These are phyloP conservation scores for Maconellicoccus hirsutus DNA, from an alignment of 1,140 invertebrate genomes.

Conservation along the genomic window DNA sequence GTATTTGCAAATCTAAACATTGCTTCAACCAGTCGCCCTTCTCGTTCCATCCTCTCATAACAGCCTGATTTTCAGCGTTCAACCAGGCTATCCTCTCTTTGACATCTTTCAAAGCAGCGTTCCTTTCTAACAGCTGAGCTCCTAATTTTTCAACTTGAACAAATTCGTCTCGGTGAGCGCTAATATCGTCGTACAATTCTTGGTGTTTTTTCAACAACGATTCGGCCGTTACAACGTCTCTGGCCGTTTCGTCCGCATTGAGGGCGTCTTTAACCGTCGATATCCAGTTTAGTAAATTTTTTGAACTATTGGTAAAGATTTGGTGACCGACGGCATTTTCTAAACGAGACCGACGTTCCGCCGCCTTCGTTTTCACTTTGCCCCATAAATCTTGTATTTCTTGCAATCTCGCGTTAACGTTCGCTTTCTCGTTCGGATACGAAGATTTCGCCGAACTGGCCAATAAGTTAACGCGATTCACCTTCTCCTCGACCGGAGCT, in stretches of 20 bases:
- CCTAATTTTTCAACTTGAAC: constrained; percentile 65
- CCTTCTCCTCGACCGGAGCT: constrained; percentile 80
- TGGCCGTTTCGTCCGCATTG: constrained; percentile 66
- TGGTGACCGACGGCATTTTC: constrained; percentile 90
- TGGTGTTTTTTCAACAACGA: constrained; percentile 79
- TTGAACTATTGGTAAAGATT: constrained; percentile 80
- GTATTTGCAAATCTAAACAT: constrained; percentile 73
- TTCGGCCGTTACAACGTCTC: constrained; percentile 84
- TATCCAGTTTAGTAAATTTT: constrained; percentile 67
- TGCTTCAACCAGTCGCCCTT: constrained; percentile 75
- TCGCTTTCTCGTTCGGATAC: constrained; percentile 78
- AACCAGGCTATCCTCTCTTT: constrained; percentile 60
- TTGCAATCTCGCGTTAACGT: constrained; percentile 70
- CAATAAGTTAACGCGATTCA: constrained; percentile 63
- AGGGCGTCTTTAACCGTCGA: constrained; percentile 65
- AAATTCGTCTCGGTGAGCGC: constrained; percentile 78
- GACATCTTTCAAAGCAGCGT: constrained; percentile 54
- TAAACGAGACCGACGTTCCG: constrained; percentile 61
- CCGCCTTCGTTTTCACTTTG: constrained; percentile 68
- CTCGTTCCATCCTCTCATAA: constrained; percentile 63
- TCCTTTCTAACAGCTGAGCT: constrained; percentile 54
- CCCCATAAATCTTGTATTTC: constrained; percentile 82
- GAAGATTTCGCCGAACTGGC: constrained; percentile 78
- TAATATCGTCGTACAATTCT: constrained; percentile 84
- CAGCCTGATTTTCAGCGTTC: constrained; percentile 58